These are phyloP conservation scores for Hydropotes inermis DNA, from an alignment of 2,113 vertebrate genomes.

Conservation along the genomic window DNA sequence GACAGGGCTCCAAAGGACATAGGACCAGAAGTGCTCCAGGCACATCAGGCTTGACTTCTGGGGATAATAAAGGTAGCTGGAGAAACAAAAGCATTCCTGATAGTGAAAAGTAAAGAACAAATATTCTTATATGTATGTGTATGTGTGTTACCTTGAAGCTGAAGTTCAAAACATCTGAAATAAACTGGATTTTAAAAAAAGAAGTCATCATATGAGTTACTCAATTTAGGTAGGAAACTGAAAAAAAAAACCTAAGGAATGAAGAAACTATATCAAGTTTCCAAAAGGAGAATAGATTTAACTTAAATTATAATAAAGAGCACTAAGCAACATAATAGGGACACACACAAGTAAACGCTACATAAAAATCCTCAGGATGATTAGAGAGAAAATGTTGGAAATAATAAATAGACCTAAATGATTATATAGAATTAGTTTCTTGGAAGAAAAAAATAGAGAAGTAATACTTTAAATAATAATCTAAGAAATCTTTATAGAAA, in stretches of 20 bases:
- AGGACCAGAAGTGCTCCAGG: not conserved
- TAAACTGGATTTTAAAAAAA: not conserved
- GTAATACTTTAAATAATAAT: not conserved
- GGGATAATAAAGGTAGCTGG: not conserved
- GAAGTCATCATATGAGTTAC: not conserved
- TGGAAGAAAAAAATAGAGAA: not conserved
- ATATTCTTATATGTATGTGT: not conserved
- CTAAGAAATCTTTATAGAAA: not conserved
- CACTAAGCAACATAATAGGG: not conserved
- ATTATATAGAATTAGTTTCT: not conserved
- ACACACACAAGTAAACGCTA: not conserved
- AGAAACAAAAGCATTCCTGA: not conserved
- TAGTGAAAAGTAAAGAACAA: not conserved
- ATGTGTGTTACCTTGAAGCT: not conserved
- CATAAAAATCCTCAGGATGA: not conserved
- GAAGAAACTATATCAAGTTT: not conserved
- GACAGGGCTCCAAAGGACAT: not conserved
- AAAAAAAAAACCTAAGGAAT: not conserved
- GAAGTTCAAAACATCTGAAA: not conserved
- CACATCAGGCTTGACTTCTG: not conserved
- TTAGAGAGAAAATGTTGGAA: not conserved
- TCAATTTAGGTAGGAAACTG: not conserved
- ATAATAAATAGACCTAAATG: not conserved
- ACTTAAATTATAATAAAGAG: not conserved
- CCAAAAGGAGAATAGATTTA: not conserved